Evolutionary conservation across 2,888 invertebrate species (phyloP).

Genomic region (Abrostola triplasia): DNA sequence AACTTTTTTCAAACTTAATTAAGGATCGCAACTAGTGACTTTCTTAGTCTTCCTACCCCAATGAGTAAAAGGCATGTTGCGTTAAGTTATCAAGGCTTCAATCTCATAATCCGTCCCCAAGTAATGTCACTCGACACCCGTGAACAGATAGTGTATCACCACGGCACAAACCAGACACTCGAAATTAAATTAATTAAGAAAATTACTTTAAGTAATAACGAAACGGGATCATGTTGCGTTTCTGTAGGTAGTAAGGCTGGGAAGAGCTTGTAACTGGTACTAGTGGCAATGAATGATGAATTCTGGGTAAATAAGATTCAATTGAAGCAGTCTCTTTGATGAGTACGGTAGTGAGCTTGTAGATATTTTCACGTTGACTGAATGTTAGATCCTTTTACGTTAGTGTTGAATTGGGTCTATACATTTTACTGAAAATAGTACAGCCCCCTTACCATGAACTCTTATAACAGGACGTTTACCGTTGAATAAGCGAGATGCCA

Average conservation of each 20-base stretch:
- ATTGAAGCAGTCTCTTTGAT: too few relatives aligned
- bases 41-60: background rate
- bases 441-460: too few relatives aligned
- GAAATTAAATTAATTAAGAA: conserved; percentile 58
- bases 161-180: conserved; percentile 22
- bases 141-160: conserved; percentile 32
- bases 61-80: background rate
- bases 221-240: conserved; percentile 44
- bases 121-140: conserved; percentile 20
- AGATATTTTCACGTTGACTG: too few relatives aligned
- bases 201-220: conserved; percentile 52
- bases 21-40: too few relatives aligned
- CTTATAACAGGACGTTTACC: too few relatives aligned
- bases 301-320: conserved; percentile 5
- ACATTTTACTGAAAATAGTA: too few relatives aligned
- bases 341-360: too few relatives aligned
- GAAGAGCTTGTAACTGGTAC: conserved; percentile 1
- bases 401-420: too few relatives aligned
- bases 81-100: background rate
- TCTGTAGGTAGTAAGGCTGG: conserved; percentile 28
- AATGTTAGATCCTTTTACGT: too few relatives aligned
- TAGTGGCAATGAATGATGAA: background rate
- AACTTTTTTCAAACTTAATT: too few relatives aligned
- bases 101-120: conserved; percentile 21
- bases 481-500: too few relatives aligned